Evolutionary conservation across 2,888 invertebrate genomes (phyloP).

Genomic region (Pachliopta kotzebuea): DNA sequence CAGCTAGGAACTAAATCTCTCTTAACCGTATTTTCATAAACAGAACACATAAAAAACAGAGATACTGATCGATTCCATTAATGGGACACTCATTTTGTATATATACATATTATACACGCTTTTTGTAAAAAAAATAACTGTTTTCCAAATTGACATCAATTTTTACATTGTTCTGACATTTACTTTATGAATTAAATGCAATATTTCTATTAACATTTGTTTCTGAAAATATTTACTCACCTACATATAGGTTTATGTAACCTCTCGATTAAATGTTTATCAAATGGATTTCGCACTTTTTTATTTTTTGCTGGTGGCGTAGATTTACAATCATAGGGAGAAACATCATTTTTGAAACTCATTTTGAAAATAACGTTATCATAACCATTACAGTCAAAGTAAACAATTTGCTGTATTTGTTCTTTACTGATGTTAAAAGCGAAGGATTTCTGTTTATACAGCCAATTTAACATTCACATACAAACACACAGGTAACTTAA

Average conservation of each 20-base stretch:
- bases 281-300: slow-evolving; percentile 85
- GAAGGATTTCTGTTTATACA: not conserved
- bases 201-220: not conserved
- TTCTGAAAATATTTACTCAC: slow-evolving; percentile 50
- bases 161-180: no score
- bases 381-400: slow-evolving; percentile 3
- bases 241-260: slow-evolving; percentile 86
- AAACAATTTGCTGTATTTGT: not conserved
- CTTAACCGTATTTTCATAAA: no score
- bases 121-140: no score
- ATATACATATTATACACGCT: no score
- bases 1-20: no score
- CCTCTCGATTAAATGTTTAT: slow-evolving; percentile 82
- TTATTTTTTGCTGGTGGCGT: slow-evolving; percentile 61
- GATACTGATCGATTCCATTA: no score
- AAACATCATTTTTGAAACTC: slow-evolving; percentile 62
- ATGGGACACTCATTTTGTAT: no score
- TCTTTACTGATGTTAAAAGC: not conserved
- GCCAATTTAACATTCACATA: not conserved
- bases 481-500: no score
- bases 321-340: slow-evolving; percentile 54
- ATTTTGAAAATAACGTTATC: slow-evolving; percentile 69
- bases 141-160: no score
- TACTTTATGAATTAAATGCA: not conserved
- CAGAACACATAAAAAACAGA: no score